A percentile compares a stretch with the other conserved stretches of the same genome.
Conservation (phyloP, 2,888 invertebrate species). For the Mesopsocus fuscifrons region DNA sequence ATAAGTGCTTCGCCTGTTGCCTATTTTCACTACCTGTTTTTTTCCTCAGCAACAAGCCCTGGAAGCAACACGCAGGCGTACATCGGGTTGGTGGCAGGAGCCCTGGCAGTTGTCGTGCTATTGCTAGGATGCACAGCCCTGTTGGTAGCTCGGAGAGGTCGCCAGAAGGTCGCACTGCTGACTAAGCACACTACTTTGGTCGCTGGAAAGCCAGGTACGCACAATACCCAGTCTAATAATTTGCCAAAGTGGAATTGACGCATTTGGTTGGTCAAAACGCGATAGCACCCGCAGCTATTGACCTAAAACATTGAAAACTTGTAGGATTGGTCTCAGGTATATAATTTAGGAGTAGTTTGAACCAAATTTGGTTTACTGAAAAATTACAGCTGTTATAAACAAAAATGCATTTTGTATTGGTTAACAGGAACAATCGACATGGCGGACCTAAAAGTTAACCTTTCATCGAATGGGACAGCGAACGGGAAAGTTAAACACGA, state of each 20-base stretch:
- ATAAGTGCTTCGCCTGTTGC: too few species aligned
- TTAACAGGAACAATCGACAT: constrained; percentile 39
- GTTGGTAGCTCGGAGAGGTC: constrained; percentile 42
- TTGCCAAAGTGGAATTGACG: too few species aligned
- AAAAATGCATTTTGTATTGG: too few species aligned
- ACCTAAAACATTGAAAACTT: too few species aligned
- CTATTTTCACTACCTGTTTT: too few species aligned
- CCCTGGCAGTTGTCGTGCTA: constrained; percentile 42
- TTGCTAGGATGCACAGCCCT: constrained; percentile 41
- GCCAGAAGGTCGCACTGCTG: constrained; percentile 39
- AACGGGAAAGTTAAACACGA: constrained; percentile 23
- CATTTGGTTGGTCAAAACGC: too few species aligned
- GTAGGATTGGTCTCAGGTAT: too few species aligned
- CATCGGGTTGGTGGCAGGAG: constrained; percentile 45
- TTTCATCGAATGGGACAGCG: constrained; percentile 26
- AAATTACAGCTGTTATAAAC: too few species aligned
- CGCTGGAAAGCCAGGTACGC: constrained; percentile 33
- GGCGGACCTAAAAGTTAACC: constrained; percentile 35
- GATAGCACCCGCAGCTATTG: too few species aligned
- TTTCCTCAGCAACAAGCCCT: constrained; percentile 31
- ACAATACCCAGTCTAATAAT: too few species aligned
- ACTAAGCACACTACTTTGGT: constrained; percentile 40
- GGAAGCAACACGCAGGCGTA: constrained; percentile 37
- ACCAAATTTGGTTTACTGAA: too few species aligned
- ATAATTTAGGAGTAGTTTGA: too few species aligned